phyloP scores from a whole-genome alignment of 30 jellyfish, hydroid and myxozoan species.

The Aurelia coerulea region DNA sequence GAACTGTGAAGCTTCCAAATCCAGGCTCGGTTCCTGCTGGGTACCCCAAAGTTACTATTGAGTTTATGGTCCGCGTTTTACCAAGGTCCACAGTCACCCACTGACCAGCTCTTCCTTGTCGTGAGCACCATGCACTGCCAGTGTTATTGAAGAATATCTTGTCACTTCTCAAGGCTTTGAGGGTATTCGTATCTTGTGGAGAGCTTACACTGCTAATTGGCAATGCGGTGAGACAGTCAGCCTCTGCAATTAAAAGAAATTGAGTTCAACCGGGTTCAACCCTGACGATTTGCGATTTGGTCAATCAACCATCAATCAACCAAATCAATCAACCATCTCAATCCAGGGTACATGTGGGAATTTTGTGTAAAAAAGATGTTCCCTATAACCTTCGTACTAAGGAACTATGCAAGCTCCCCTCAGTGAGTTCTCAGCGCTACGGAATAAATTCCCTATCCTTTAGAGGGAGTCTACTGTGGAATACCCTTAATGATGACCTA shows the following conservation, averaged over 20 bases:
- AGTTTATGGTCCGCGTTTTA: constrained; percentile 28
- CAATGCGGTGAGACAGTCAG: constrained; percentile 30
- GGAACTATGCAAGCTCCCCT: no score
- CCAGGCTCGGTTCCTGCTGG: constrained; percentile 84
- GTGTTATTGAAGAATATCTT: constrained; percentile 28
- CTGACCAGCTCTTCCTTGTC: constrained; percentile 23
- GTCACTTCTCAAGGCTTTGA: constrained; percentile 32
- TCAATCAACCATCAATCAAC: no score
- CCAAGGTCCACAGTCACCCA: constrained; percentile 71
- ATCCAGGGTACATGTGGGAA: no score
- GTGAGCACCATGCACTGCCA: constrained; percentile 65
- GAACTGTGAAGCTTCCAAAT: constrained; percentile 41
- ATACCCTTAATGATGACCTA: no score
- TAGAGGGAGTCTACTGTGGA: no score
- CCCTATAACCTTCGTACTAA: no score
- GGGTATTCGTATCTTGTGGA: constrained; percentile 51
- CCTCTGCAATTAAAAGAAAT: constrained; percentile 12
- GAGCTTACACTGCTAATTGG: constrained; percentile 21
- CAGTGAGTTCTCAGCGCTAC: no score
- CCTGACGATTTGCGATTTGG: no score
- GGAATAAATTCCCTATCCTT: no score
- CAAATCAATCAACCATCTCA: no score
- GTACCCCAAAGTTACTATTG: constrained; percentile 48
- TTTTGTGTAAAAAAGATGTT: no score
- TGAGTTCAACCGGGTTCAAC: no score